phyloP scores from a whole-genome alignment of 2,797 vertebrate species.

The Paratrypauchen microcephalus region DNA sequence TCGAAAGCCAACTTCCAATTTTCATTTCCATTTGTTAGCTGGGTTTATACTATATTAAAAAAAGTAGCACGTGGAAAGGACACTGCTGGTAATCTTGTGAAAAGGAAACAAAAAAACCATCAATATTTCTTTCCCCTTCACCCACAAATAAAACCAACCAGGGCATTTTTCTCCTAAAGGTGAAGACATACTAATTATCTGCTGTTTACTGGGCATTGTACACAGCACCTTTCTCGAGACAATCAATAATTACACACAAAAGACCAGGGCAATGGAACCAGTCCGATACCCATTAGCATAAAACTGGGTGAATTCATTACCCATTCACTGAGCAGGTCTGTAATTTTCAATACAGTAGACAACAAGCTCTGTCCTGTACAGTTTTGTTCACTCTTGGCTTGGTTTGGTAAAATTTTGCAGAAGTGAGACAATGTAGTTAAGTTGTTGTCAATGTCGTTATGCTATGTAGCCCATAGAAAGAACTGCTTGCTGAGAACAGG shows the following conservation, averaged over 20 bases:
- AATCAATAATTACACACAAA: slow-evolving; percentile 81
- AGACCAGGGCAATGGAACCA: slow-evolving; percentile 71
- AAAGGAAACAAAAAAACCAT: slow-evolving; percentile 32
- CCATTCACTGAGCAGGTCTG: slow-evolving; percentile 63
- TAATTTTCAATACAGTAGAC: slow-evolving; percentile 76
- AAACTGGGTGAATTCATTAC: slow-evolving; percentile 77
- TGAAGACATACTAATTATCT: slow-evolving; percentile 81
- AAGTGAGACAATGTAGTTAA: too few relatives aligned
- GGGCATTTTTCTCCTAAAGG: slow-evolving; percentile 74
- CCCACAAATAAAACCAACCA: slow-evolving; percentile 72
- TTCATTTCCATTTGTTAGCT: slow-evolving; percentile 43
- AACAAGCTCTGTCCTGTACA: slow-evolving; percentile 34
- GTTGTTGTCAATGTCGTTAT: too few relatives aligned
- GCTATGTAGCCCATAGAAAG: too few relatives aligned
- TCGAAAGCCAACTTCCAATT: slow-evolving; percentile 32
- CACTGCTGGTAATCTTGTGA: slow-evolving; percentile 46
- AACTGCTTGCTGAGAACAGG: background rate
- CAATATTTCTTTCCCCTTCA: slow-evolving; percentile 32
- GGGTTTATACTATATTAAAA: slow-evolving; percentile 43
- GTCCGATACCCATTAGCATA: slow-evolving; percentile 76
- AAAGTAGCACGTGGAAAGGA: slow-evolving; percentile 33
- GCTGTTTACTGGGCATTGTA: slow-evolving; percentile 75
- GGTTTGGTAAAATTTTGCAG: too few relatives aligned
- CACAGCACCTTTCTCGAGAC: slow-evolving; percentile 73
- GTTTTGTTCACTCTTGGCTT: background rate